Base-by-base conservation (phyloP, 2,888 invertebrate species). In the Macroteleia sp. region DNA sequence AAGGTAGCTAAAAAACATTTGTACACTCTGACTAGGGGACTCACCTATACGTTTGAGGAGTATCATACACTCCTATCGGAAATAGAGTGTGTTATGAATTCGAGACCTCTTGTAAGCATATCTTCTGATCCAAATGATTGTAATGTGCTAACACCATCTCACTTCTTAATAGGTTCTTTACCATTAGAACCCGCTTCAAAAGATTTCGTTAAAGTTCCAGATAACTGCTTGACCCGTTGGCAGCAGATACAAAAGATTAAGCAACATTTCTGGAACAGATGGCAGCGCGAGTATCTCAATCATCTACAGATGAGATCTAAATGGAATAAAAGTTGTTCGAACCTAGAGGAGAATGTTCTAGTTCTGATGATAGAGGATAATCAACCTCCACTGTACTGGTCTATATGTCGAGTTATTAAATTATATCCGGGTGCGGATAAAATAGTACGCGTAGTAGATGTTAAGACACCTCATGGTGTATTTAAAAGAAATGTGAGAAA, bases 231-330 rank as follows among this genome's bases (percentile, higher is more conserved):
- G n/a, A 22, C 32, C 9, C 3, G 50, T 0, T 57, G 42, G 59
- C 14, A 59, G 9, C 59, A 59, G 17, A 2, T 59, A 1, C 46
- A 22, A 46, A 59, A 46, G 6, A 1, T 46, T 12, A 44, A 30
- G 14, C 46, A 59, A 32, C 20, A 44, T 10, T 59, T 46, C 22
- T 59, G 46, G 46, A 59, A 46, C 2, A 12, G 61, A 9, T 61
- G 59, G 59, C 30, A 44, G 5, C 14, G 14, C 6, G 44, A 57
- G 1, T 57, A 57, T 17, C 14, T 59, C 6, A 36, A 42, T 28
- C 28, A 57, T 19, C 30, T 57, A 9, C 42, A 57, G 19, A 41
- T 14, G 1, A 16, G 56, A 17, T 22, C 42, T 17, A 57, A 41
- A 30, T 57, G 41, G 42, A 25, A 6, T 25, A 25, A 25, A 25